A percentile compares a stretch with the other conserved stretches of the same genome.
Evolutionary conservation across 1,140 invertebrate species (phyloP).

Genomic region (Neomicropteryx cornuta): DNA sequence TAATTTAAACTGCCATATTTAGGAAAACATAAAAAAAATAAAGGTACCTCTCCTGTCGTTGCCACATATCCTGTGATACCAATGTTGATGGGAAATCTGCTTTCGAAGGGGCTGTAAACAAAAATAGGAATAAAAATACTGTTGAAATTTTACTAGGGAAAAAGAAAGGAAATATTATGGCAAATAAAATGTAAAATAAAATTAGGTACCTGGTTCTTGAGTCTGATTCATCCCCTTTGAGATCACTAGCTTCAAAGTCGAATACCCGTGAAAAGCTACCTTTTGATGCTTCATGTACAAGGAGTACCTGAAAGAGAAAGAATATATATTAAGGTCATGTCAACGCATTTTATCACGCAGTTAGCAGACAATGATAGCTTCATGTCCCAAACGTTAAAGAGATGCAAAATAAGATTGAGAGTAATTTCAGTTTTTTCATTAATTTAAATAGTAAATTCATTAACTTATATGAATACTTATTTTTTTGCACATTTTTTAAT

Average conservation of each 20-base stretch:
- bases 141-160: slow-evolving; percentile 5
- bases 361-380: too few species aligned
- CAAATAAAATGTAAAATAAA: slow-evolving; percentile 14
- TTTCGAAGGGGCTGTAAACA: slow-evolving; percentile 68
- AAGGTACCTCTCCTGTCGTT: slow-evolving; percentile 83
- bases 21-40: slow-evolving; percentile 1
- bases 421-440: too few species aligned
- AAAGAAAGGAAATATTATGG: slow-evolving; percentile 4
- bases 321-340: slow-evolving; percentile 3
- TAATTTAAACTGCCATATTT: too few species aligned
- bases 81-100: slow-evolving; percentile 91
- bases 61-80: slow-evolving; percentile 94
- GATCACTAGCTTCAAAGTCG: slow-evolving; percentile 75
- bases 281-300: slow-evolving; percentile 80
- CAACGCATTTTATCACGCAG: too few species aligned
- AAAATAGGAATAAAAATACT: slow-evolving; percentile 16
- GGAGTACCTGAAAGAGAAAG: slow-evolving; percentile 51
- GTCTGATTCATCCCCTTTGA: slow-evolving; percentile 62
- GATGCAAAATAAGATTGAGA: not conserved
- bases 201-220: slow-evolving; percentile 54
- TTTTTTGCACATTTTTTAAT: too few species aligned
- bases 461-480: too few species aligned
- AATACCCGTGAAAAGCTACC: slow-evolving; percentile 87
- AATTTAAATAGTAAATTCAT: too few species aligned
- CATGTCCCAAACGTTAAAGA: not conserved